A percentile compares a stretch with the other conserved stretches of the same genome.
Conservation (phyloP, 2,113 vertebrate genomes). For the Eudyptes chrysolophus region DNA sequence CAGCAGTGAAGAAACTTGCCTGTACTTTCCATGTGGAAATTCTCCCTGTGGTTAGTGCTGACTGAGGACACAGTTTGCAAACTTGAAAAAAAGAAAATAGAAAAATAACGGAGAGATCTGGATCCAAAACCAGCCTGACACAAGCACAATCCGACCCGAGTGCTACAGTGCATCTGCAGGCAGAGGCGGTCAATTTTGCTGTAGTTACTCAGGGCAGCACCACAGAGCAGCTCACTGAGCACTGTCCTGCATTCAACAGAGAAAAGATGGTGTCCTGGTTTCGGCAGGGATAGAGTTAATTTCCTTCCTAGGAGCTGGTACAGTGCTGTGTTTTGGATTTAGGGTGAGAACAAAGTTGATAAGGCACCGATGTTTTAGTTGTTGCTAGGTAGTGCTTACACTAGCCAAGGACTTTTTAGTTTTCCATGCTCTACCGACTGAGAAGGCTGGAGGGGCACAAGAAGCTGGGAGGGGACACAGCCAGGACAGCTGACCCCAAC, state of each 20-base stretch:
- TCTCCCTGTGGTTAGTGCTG: conserved; percentile 44
- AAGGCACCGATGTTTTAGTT: too few species aligned
- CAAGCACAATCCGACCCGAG: neutral
- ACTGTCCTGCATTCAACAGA: neutral
- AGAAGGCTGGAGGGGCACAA: too few species aligned
- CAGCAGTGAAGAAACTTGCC: neutral
- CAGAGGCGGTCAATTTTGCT: neutral
- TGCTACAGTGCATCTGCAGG: neutral
- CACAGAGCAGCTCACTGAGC: neutral
- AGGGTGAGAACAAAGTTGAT: too few species aligned
- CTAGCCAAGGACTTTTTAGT: too few species aligned
- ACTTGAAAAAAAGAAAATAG: neutral
- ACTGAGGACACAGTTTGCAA: conserved; percentile 22
- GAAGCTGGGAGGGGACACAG: too few species aligned
- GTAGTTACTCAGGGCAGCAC: neutral
- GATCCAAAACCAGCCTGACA: neutral
- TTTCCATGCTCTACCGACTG: too few species aligned
- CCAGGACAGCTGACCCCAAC: too few species aligned
- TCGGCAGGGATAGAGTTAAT: too few species aligned
- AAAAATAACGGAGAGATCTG: neutral
- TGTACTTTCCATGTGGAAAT: conserved; percentile 52
- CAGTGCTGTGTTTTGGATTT: too few species aligned
- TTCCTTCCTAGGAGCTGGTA: too few species aligned
- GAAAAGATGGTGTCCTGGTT: neutral
- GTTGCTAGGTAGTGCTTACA: too few species aligned